phyloP scores from a whole-genome alignment of 2,113 vertebrate species.

The Protomyctophum bolini region DNA sequence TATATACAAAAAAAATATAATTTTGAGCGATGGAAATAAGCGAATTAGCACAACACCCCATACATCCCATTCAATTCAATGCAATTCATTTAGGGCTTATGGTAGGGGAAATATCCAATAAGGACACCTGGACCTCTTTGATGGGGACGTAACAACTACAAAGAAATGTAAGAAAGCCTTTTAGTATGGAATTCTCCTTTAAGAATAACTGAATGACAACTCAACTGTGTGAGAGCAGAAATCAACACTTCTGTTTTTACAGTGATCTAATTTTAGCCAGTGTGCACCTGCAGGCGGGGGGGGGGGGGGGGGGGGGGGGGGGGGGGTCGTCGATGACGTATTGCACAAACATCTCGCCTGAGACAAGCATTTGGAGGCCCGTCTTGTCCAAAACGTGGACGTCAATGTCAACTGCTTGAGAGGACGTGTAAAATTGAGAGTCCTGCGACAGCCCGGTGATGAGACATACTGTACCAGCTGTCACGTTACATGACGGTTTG shows the following conservation, averaged over 20 bases:
- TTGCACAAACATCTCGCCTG: conserved; percentile 7
- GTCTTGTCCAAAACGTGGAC: neutral
- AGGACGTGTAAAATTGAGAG: neutral
- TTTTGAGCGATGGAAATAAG: no score
- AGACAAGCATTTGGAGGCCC: neutral
- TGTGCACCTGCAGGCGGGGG: conserved; percentile 52
- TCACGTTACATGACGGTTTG: neutral
- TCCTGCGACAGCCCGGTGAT: no score
- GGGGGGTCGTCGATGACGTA: conserved; percentile 34
- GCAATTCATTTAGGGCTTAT: no score
- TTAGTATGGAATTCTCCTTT: no score
- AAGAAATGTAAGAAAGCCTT: no score
- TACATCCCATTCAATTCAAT: no score
- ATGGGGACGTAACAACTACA: no score
- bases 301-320: no score
- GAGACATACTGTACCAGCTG: neutral
- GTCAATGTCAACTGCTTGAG: neutral
- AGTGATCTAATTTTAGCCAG: conserved; percentile 42
- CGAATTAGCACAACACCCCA: no score
- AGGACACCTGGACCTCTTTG: no score
- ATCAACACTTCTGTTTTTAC: neutral
- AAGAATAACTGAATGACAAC: conserved; percentile 49
- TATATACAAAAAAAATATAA: no score
- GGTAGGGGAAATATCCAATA: no score
- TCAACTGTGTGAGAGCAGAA: conserved; percentile 61